Base-by-base conservation (phyloP, 2,797 vertebrate genomes). In the Pangasius krempfi region DNA sequence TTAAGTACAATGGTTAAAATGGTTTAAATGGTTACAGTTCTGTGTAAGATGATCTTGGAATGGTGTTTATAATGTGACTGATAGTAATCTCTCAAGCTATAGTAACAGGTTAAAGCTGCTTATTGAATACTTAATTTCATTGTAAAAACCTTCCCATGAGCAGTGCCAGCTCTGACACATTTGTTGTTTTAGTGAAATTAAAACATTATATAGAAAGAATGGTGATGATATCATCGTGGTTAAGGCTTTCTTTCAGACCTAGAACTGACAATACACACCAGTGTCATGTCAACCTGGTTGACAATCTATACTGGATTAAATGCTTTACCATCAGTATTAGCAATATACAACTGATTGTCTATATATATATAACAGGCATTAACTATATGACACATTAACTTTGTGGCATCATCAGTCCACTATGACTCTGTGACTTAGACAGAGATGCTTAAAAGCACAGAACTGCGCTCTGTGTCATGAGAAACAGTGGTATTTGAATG, bases 171-270 rank as follows among this genome's bases (percentile, higher is more conserved):
- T 81, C 30, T 54, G 40, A 3, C 37, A 62, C 10, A 44, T 47
- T 64, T 62, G 44, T 66, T 44, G 27, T 91, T 92, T 92, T 90
- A 92, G 93, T 88, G 52, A 58, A 90, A 89, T 92, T 25, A 84
- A 84, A 79, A 89, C 89, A 89, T 85, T 79, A 47, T 68, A 89
- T 90, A 84, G 76, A 56, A 56, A 90, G 82, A 84, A 88, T 80
- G 91, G 50, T 76, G 85, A 91, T 94, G 91, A 94, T 91, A 89
- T 94, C 92, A 94, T 64, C 87, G 22, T 83, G 89, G 92, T 90
- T 92, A 86, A 82, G 89, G 81, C 13, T 20, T 85, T 92, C 93
- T 92, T 94, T 94, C 91, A 80, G 56, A 44, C 33, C 52, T 85
- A 60, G 44, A 50, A 25, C 30, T 84, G 54, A 37, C 47, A 73